These are phyloP conservation scores for Muschampia plurimacula DNA, from an alignment of 2,888 invertebrate species.

Conservation along the genomic window DNA sequence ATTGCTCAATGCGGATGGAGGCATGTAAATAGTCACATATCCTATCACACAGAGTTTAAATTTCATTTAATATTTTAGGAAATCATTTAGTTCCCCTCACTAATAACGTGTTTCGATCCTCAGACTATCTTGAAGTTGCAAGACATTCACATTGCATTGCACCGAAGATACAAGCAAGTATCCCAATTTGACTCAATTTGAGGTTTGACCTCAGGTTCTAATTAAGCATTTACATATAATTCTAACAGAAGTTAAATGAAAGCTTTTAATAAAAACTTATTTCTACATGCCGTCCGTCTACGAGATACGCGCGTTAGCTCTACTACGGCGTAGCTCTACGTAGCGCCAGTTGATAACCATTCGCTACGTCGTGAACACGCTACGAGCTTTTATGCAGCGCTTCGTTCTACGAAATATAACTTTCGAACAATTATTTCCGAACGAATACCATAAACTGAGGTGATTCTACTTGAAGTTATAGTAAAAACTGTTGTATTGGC, in stretches of 20 bases:
- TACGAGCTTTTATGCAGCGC: conserved; percentile 46
- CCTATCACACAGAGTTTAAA: too few species aligned
- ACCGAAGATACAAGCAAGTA: too few species aligned
- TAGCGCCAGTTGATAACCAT: conserved; percentile 70
- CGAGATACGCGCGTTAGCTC: conserved; percentile 15
- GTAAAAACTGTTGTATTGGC: background rate
- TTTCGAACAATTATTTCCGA: conserved; percentile 37
- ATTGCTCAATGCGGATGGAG: too few species aligned
- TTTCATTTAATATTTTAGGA: too few species aligned
- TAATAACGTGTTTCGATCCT: too few species aligned
- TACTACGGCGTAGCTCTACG: conserved; percentile 62
- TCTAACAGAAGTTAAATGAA: background rate
- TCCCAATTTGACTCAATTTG: too few species aligned
- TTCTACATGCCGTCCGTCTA: background rate
- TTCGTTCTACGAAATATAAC: conserved; percentile 50
- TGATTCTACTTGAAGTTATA: background rate
- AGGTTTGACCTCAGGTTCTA: too few species aligned
- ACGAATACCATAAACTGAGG: conserved; percentile 4
- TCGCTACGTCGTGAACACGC: conserved; percentile 66
- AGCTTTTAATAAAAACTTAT: background rate
- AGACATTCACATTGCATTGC: too few species aligned
- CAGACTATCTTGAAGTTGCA: too few species aligned
- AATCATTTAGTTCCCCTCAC: too few species aligned
- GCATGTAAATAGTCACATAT: too few species aligned
- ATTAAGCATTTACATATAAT: too few species aligned